Evolutionary conservation across 35 echinoderm and acorn worm species (phyloP), one percentile per base, ranked within the genome.

Genomic region (Apostichopus japonicus): DNA sequence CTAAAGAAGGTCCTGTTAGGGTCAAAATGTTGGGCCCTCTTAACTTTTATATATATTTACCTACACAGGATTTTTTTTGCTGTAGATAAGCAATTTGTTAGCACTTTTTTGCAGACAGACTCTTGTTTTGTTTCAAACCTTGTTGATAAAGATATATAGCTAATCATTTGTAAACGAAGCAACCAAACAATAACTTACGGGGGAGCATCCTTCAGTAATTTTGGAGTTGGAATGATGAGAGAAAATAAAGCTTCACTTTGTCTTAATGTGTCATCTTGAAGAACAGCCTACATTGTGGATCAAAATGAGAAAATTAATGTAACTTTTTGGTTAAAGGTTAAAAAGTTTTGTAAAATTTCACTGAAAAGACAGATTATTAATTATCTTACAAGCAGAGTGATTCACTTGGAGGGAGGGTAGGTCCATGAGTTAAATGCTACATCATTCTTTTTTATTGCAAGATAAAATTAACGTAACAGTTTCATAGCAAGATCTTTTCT

Each of bases 161-260:
- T 78, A 23, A 24, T 13, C 8, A 78, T 11, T 78, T 78, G 33
- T 8, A 61, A 8, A 61, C 0, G 13, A 61, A 61, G 7, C 0
- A 83, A 25, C 24, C 2, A 53, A 27, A 56, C 55, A 87, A 56
- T 25, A 51, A 21, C 86, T 89, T 51, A 89, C 86, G 67, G 59
- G 19, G 86, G 86, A 53, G 86, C 86, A 89, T 89, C 86, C 61
- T 89, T 89, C 11, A 94, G 79, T 51, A 92, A 57, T 79, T 91
- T 86, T 56, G 97, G 97, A 72, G 91, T 95, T 14, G 97, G 97
- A 77, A 99, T 88, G 57, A 99, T 95, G 54, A 99, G 94, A 5
- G 95, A 94, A 82, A 96, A 99, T 4, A 99, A 55, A 16, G 93
- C 97, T 86, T 99, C 97, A 99, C 97, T 96, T 78, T 96, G 97